These are phyloP conservation scores for Alaudala cheleensis DNA, from an alignment of 2,113 vertebrate genomes.

Conservation along the genomic window DNA sequence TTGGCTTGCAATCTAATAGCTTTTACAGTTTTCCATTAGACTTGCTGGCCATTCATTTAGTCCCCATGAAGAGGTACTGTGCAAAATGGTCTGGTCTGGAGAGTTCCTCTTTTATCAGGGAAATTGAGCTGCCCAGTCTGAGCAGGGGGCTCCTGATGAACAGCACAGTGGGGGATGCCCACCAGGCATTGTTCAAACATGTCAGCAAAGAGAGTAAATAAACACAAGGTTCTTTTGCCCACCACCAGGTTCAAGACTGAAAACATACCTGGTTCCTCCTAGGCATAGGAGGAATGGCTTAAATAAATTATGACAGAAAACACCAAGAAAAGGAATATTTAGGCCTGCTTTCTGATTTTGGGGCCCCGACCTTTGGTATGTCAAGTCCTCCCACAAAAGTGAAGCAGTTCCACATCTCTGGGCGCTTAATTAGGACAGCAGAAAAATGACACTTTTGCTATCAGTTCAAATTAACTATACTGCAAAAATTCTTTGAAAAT, in stretches of 20 bases:
- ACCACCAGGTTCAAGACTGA: background rate
- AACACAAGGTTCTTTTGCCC: background rate
- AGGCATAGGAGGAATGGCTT: background rate
- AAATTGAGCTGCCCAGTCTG: background rate
- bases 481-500: background rate
- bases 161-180: fast-evolving
- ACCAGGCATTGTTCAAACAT: background rate
- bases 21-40: constrained; percentile 23
- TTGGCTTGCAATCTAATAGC: constrained; percentile 57
- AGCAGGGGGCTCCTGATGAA: fast-evolving
- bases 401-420: background rate
- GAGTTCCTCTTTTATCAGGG: background rate
- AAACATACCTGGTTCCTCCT: background rate
- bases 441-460: background rate
- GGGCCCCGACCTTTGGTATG: fast-evolving
- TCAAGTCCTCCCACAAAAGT: background rate
- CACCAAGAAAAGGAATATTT: background rate
- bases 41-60: background rate
- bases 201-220: background rate
- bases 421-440: background rate
- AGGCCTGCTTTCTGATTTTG: background rate
- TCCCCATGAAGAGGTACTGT: background rate
- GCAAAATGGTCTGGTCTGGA: background rate
- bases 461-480: background rate
- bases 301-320: background rate